Evolutionary conservation across 53 echinoderm and acorn worm species (phyloP), one percentile per base, ranked within the genome.

Genomic region (Zoroaster sp.): DNA sequence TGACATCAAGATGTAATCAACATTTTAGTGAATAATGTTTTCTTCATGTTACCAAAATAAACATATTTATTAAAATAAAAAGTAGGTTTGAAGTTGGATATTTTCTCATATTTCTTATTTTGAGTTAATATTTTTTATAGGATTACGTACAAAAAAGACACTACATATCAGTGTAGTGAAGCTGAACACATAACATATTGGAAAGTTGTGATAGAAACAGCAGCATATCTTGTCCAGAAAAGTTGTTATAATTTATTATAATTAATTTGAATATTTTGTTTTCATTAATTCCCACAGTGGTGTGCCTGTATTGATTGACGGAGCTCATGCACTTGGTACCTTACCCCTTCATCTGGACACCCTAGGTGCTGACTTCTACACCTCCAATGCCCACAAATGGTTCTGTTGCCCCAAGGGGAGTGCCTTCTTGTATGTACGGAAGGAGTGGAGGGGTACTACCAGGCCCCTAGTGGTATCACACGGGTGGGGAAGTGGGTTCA

Each of bases 381-480:
- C 88, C 30, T 75, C 93, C 83, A 96, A 96, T 80, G 91, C 89
- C 53, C 94, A 96, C 83, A 96, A 96, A 51, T 96, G 96, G 96
- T 87, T 96, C 65, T 91, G 93, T 37, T 23, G 40, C 74, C 92
- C 89, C 68, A 96, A 96, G 55, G 94, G 96, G 4, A 87, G 90
- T 77, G 93, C 87, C 42, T 94, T 90, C 86, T 63, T 96, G 33
- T 91, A 93, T 39, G 93, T 94, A 1, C 37, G 71, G 72, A 87
- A 87, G 63, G 82, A 77, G 73, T 71, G 89, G 32, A 87, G 89
- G 77, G 32, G 7, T 8, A 67, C 75, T 32, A 59, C 72, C 3
- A 49, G 92, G 47, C 92, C 96, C 40, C 82, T 93, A 10, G 86
- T 96, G 36, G 74, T 96, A 12, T 94, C 96, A 5, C 96, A 94